phyloP scores from a whole-genome alignment of 2,888 invertebrate genomes.

The Callyntrura sp. region DNA sequence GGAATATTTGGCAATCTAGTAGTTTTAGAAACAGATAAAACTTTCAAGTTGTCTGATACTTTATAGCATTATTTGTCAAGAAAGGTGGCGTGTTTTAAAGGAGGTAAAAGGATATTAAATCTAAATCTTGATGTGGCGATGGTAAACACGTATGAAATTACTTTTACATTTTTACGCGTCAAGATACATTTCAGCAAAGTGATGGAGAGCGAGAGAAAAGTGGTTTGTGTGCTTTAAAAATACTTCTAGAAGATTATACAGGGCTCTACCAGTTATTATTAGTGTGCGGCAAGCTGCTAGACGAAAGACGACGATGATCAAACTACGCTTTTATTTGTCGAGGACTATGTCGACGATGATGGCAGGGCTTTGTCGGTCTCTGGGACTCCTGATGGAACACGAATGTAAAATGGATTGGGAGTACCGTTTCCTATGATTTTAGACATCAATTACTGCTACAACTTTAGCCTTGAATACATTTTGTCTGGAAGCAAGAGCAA shows the following conservation, averaged over 20 bases:
- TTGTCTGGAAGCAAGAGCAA: slow-evolving; percentile 10
- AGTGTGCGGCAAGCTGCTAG: not conserved
- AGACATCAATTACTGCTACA: slow-evolving; percentile 61
- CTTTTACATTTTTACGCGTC: slow-evolving; percentile 50
- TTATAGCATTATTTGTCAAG: slow-evolving; percentile 59
- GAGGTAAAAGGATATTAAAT: slow-evolving; percentile 53
- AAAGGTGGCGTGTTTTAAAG: slow-evolving; percentile 44
- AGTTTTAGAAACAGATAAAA: slow-evolving; percentile 45
- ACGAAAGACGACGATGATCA: not conserved
- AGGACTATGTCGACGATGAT: not conserved
- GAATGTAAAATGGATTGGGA: slow-evolving; percentile 50
- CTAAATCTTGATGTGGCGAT: slow-evolving; percentile 33
- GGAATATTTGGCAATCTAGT: slow-evolving; percentile 54
- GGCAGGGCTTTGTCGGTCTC: not conserved
- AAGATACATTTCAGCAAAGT: slow-evolving; percentile 31
- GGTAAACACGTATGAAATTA: slow-evolving; percentile 53
- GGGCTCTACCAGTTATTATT: not conserved
- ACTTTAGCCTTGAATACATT: slow-evolving; percentile 57
- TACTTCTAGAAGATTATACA: not conserved
- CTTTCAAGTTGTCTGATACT: slow-evolving; percentile 55
- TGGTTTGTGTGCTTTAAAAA: not conserved
- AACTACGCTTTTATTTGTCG: slow-evolving; percentile 20
- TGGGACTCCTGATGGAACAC: slow-evolving; percentile 34
- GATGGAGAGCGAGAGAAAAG: not conserved
- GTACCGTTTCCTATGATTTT: slow-evolving; percentile 42